Percentiles rank a stretch among this genome's conserved stretches.
These are phyloP conservation scores for Conchocele bisecta DNA, from an alignment of 2,888 invertebrate genomes.

Conservation along the genomic window DNA sequence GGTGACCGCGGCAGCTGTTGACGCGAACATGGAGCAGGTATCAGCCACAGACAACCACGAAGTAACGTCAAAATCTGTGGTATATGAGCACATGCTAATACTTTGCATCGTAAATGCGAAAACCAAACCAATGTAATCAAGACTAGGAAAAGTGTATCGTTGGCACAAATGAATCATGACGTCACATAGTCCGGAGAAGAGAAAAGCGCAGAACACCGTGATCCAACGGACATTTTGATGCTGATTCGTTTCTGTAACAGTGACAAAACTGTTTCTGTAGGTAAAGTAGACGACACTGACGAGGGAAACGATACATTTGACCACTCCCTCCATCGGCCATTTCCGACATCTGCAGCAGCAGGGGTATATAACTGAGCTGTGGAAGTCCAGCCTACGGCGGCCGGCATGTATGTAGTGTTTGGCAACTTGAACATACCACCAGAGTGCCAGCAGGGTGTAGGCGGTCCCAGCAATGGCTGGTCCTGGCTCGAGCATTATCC, in stretches of 20 bases:
- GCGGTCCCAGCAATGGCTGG: slow-evolving; percentile 1
- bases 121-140: slow-evolving; percentile 27
- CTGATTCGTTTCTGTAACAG: slow-evolving; percentile 11
- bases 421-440: slow-evolving; percentile 29
- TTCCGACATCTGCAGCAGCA: slow-evolving; percentile 17
- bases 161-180: slow-evolving; percentile 19
- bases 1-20: slow-evolving; percentile 14
- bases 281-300: slow-evolving; percentile 13
- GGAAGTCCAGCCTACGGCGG: slow-evolving; percentile 9
- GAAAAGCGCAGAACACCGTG: slow-evolving; percentile 8
- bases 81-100: slow-evolving; percentile 20
- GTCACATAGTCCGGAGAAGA: slow-evolving; percentile 22
- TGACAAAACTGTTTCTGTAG: no score
- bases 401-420: slow-evolving; percentile 13
- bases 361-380: slow-evolving; percentile 18
- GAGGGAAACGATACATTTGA: slow-evolving; percentile 10
- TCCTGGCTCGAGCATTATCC: neutral
- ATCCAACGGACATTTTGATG: slow-evolving; percentile 19
- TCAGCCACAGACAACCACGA: slow-evolving; percentile 27
- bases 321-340: slow-evolving; percentile 22
- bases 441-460: slow-evolving; percentile 23
- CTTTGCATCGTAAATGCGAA: slow-evolving; percentile 26
- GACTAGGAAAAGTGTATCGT: slow-evolving; percentile 14
- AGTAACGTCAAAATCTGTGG: neutral
- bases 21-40: slow-evolving; percentile 28